These are phyloP conservation scores for Leucozona laternaria DNA, from an alignment of 2,888 invertebrate genomes.

Conservation along the genomic window DNA sequence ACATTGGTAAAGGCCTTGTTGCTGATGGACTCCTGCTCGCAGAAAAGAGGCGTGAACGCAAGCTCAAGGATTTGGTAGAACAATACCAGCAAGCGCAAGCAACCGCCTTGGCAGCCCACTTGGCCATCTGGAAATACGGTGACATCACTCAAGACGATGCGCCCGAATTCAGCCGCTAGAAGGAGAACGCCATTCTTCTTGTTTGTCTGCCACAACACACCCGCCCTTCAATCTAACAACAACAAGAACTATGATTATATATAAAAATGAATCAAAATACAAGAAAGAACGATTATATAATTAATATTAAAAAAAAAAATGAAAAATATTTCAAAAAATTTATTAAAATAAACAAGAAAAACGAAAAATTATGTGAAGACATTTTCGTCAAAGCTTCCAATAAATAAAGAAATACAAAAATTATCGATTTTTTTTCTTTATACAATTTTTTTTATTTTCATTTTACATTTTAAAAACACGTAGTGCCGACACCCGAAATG, in stretches of 20 bases:
- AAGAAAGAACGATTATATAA: conserved; percentile 72
- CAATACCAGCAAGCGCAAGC: conserved; percentile 95
- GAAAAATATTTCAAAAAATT: conserved; percentile 41
- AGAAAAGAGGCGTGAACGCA: conserved; percentile 91
- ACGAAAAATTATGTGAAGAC: conserved; percentile 61
- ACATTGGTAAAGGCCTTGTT: conserved; percentile 90
- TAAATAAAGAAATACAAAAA: conserved; percentile 66
- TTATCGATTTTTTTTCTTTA: conserved; percentile 62
- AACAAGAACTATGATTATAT: conserved; percentile 67
- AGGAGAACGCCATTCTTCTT: conserved; percentile 78
- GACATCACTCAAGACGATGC: conserved; percentile 88
- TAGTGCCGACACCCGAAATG: conserved; percentile 58
- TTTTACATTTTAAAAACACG: conserved; percentile 48
- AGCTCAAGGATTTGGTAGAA: conserved; percentile 90
- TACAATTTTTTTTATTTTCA: conserved; percentile 51
- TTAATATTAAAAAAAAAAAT: conserved; percentile 32
- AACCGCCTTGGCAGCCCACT: conserved; percentile 92
- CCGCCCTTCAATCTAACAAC: conserved; percentile 82
- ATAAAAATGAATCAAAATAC: conserved; percentile 61
- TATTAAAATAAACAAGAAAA: conserved; percentile 50
- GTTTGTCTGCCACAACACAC: conserved; percentile 83
- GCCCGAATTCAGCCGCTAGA: conserved; percentile 83
- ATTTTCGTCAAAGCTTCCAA: conserved; percentile 73
- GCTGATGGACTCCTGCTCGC: conserved; percentile 93
- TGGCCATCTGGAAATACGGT: conserved; percentile 99